Conservation (phyloP, 1,140 invertebrate genomes). For the Drosophila virilis region DNA sequence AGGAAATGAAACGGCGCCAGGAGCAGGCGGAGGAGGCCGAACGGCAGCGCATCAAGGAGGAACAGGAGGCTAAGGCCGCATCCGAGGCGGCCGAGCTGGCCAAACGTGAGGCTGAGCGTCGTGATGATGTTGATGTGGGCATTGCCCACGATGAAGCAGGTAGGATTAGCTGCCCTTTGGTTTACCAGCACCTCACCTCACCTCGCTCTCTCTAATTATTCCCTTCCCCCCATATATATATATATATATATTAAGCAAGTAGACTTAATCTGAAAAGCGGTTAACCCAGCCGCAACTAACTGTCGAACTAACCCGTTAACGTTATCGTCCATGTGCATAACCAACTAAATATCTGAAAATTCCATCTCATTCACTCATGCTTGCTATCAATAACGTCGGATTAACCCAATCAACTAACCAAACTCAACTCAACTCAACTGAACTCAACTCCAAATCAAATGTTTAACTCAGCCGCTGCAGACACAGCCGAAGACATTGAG, state of each 20-base stretch:
- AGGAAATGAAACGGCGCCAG: constrained; percentile 95
- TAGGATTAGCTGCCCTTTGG: constrained; percentile 31
- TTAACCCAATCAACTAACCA: constrained; percentile 57
- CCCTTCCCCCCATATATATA: constrained; percentile 10
- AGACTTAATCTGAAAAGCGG: constrained; percentile 33
- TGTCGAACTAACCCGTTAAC: constrained; percentile 9
- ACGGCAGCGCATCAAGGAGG: constrained; percentile 86
- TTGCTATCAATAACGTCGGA: constrained; percentile 46
- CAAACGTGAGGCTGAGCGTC: constrained; percentile 78
- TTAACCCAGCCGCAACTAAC: constrained; percentile 22
- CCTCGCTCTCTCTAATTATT: background rate
- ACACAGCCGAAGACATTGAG: constrained; percentile 72
- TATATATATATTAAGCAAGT: constrained; percentile 3
- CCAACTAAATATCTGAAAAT: constrained; percentile 58
- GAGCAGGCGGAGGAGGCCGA: constrained; percentile 93
- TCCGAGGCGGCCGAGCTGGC: constrained; percentile 86
- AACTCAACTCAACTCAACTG: background rate
- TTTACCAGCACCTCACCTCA: background rate
- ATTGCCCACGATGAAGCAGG: constrained; percentile 78
- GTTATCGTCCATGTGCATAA: constrained; percentile 33
- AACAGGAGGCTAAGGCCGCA: constrained; percentile 87
- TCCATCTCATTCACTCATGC: constrained; percentile 75
- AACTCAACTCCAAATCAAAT: constrained; percentile 21
- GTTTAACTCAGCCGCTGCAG: constrained; percentile 60
- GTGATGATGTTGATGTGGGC: constrained; percentile 85